Base-by-base conservation (phyloP, 2,888 invertebrate genomes). In the Odontocolon sp. region DNA sequence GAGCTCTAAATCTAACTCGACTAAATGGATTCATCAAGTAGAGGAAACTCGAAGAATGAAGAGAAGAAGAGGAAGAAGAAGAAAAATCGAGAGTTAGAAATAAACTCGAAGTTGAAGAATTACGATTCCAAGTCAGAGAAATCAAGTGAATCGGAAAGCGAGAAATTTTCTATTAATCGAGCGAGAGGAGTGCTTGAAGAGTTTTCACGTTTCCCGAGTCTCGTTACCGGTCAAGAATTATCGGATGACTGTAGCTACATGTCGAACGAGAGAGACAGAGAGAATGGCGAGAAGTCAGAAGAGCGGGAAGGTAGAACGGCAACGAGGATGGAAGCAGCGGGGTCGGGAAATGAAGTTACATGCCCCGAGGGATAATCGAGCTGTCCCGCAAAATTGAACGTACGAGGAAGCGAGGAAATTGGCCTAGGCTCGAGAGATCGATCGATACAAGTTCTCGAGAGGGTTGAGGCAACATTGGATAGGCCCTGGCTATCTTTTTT, bases 331-430 rank as follows among this genome's bases (percentile, higher is more conserved):
- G 45, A 47, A 68, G 57, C 47, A 28, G 38, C 54, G 64, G 23
- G 69, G 61, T 26, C 72, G 78, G 81, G 79, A 83, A 83, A 85
- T 81, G 81, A 79, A 80, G 81, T 81, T 83, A 81, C 77, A 67
- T 72, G 76, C 75, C 77, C 80, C 76, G 66, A 75, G 80, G 79
- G 78, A 79, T 82, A 82, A 84, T 79, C 81, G 77, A 80, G 80
- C 82, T 77, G 80, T 78, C 81, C 77, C 77, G 71, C 74, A 78
- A 84, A 84, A 84, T 84, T 83, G 82, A 80, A 78, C 81, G 81
- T 80, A 80, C 72, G 72, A 72, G 72, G 63, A 72, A 77, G 79
- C 78, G 61, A 77, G 81, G 64, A 78, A 72, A 81, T 81, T 79
- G 81, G 71, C 50, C 74, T 61, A 68, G 72, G 63, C 63, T 72